Evolutionary conservation across 2,888 invertebrate genomes (phyloP).

Genomic region (Myopa tessellatipennis): DNA sequence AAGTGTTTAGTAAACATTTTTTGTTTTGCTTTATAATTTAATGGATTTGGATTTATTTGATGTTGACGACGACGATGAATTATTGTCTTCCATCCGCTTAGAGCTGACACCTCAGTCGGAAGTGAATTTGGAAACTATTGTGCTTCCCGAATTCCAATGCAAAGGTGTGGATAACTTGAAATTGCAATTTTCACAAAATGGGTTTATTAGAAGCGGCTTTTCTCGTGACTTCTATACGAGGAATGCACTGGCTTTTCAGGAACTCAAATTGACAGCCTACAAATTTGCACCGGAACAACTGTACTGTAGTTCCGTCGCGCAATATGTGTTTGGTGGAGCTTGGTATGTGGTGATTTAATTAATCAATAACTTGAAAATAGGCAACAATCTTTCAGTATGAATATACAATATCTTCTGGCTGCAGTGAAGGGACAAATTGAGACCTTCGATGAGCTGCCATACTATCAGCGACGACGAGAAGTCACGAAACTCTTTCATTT

Average conservation of each 20-base stretch:
- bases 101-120: constrained; percentile 52
- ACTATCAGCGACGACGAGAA: constrained; percentile 55
- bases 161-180: constrained; percentile 59
- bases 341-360: constrained; percentile 52
- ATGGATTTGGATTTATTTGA: constrained; percentile 68
- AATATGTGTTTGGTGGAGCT: constrained; percentile 57
- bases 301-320: constrained; percentile 47
- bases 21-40: background rate
- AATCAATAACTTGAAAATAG: background rate
- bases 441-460: constrained; percentile 44
- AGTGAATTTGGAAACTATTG: constrained; percentile 40
- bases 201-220: constrained; percentile 48
- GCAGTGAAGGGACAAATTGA: constrained; percentile 52
- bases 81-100: constrained; percentile 57
- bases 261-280: constrained; percentile 51
- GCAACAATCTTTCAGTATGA: constrained; percentile 52
- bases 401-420: constrained; percentile 58
- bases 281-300: constrained; percentile 56
- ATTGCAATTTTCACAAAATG: constrained; percentile 54
- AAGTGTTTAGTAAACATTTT: background rate
- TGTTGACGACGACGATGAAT: constrained; percentile 65
- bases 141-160: constrained; percentile 62
- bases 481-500: constrained; percentile 60
- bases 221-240: background rate
- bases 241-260: constrained; percentile 44